phyloP scores from a whole-genome alignment of 2,113 vertebrate species.

The Lathamus discolor region DNA sequence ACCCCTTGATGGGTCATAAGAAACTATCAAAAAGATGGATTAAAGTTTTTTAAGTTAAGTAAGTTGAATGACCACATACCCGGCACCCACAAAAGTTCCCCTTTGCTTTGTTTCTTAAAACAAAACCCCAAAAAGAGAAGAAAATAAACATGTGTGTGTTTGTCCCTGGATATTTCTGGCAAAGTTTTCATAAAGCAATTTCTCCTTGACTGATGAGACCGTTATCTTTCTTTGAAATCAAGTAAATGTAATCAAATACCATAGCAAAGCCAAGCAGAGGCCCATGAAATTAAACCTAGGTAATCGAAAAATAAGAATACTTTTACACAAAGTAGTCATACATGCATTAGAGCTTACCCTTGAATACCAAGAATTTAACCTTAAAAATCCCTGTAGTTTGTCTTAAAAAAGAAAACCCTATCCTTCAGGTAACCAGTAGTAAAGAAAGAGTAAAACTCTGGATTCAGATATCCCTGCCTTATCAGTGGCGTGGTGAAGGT shows the following conservation, averaged over 20 bases:
- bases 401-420: slow-evolving; percentile 30
- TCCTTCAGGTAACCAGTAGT: slow-evolving; percentile 9
- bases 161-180: not conserved
- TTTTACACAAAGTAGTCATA: slow-evolving; percentile 1
- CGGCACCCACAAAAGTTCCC: not conserved
- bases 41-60: not conserved
- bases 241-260: slow-evolving; percentile 24
- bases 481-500: not conserved
- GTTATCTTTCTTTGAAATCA: not conserved
- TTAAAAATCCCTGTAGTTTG: not conserved
- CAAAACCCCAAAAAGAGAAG: not conserved
- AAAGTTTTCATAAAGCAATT: slow-evolving; percentile 34
- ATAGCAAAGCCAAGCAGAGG: not conserved
- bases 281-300: not conserved
- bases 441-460: not conserved
- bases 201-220: slow-evolving; percentile 15
- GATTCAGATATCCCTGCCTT: slow-evolving; percentile 27
- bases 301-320: not conserved
- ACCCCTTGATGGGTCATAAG: not conserved
- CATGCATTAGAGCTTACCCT: not conserved
- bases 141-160: not conserved
- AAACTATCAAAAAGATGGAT: slow-evolving; percentile 23
- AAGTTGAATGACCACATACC: not conserved
- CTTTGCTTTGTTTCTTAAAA: slow-evolving; percentile 18
- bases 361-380: slow-evolving; percentile 3